phyloP scores from a whole-genome alignment of 2,888 invertebrate species.

The Temnothorax rugatulus region DNA sequence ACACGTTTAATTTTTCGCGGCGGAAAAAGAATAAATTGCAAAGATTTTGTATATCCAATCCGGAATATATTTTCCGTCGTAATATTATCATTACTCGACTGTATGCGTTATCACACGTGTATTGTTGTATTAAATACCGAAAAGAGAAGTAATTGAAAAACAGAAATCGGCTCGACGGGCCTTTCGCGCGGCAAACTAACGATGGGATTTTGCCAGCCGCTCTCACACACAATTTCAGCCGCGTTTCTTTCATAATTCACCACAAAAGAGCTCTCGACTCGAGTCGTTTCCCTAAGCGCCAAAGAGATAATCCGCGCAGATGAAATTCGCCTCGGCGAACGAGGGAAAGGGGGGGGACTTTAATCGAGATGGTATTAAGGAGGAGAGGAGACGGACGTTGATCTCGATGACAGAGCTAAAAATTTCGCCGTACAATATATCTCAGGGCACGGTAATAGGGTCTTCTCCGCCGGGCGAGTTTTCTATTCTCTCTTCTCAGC shows the following conservation, averaged over 20 bases:
- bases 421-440: slow-evolving; percentile 5
- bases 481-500: background rate
- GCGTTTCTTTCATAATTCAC: slow-evolving; percentile 7
- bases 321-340: slow-evolving; percentile 16
- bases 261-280: background rate
- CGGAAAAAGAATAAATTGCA: background rate
- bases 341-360: background rate
- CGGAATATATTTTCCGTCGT: background rate
- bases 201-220: slow-evolving; percentile 1
- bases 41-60: background rate
- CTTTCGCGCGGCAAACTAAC: background rate
- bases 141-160: background rate
- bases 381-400: background rate
- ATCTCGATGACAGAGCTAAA: slow-evolving; percentile 19
- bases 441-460: background rate
- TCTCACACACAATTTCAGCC: background rate
- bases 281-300: slow-evolving; percentile 1
- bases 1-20: background rate
- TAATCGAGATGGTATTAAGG: background rate
- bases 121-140: background rate
- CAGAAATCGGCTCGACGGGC: background rate
- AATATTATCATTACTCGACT: background rate
- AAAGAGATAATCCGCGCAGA: slow-evolving; percentile 22
- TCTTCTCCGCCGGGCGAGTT: background rate
- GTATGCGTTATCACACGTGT: background rate